Evolutionary conservation across 2,797 vertebrate species (phyloP), one percentile per base, ranked within the genome.

Genomic region (Falco concolor): DNA sequence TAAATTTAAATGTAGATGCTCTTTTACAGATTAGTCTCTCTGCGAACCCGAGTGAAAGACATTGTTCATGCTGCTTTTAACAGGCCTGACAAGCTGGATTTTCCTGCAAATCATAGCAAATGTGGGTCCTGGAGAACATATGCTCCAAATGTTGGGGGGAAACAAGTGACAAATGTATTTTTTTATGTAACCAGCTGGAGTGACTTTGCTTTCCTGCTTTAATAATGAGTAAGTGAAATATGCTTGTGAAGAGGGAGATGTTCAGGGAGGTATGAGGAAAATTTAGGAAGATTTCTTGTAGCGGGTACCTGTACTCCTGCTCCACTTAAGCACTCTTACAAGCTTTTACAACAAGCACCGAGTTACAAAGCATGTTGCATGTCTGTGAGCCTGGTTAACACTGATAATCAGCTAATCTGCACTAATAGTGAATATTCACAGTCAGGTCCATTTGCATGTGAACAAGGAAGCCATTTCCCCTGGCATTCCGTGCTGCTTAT

Each of bases 1-100:
- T 92, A 90, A 75, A 95, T 92, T 68, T 82, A 84, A 95, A 90
- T 54, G 74, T 63, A 89, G 79, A 84, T 84, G 59, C 40, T 77
- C 75, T 84, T 84, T 59, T 91, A 67, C 34, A 74, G 54, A 94
- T 93, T 40, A 95, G 80, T 49, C 36, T 75, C 82, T 84, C 49
- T 78, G 40, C 3, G 5, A 90, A 61, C 50, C 18, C 1, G 3
- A 80, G 34, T 84, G 74, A 95, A 96, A 84, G 49, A 67, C 34
- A 47, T 82, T 64, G 75, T 72, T 92, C 32, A 21, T 78, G 57
- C 72, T 95, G 36, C 78, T 91, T 95, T 87, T 83, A 85, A 75
- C 44, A 88, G 91, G 78, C 56, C 79, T 90, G 81, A 88, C 45
- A 78, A 74, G 77, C 67, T 93, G 73, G 28, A 59, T 92, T 95